Percentiles rank a stretch among this genome's conserved stretches.
Evolutionary conservation across 2,797 vertebrate genomes (phyloP).

Genomic region (Miichthys miiuy): DNA sequence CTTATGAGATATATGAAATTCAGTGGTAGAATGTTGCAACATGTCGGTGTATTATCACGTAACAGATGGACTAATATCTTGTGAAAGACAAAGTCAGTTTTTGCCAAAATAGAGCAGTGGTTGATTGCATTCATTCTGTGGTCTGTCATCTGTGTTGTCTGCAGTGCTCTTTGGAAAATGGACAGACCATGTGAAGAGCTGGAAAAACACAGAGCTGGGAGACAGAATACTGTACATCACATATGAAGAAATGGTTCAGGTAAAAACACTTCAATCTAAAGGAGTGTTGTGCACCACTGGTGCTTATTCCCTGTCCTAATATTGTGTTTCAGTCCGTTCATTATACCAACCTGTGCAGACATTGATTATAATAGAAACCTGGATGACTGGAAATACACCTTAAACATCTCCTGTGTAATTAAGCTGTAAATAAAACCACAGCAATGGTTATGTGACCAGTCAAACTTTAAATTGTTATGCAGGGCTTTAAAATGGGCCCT

Average conservation of each 20-base stretch:
- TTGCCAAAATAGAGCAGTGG: not conserved
- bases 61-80: not conserved
- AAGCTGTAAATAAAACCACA: not conserved
- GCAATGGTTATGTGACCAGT: not conserved
- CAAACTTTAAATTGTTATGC: not conserved
- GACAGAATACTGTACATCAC: conserved; percentile 88
- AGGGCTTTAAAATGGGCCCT: not conserved
- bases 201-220: conserved; percentile 82
- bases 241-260: conserved; percentile 88
- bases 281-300: too few species aligned
- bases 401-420: not conserved
- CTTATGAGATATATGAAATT: not conserved
- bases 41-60: not conserved
- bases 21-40: not conserved
- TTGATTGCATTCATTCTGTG: not conserved
- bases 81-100: not conserved
- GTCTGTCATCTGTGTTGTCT: conserved; percentile 23
- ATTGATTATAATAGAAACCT: not conserved
- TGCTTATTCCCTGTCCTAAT: not conserved
- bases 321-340: not conserved
- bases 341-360: not conserved
- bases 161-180: conserved; percentile 92
- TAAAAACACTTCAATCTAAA: conserved; percentile 40
- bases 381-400: not conserved
- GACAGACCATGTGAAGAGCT: conserved; percentile 91